Evolutionary conservation across 2,113 vertebrate species (phyloP).

Genomic region (Hepsetus odoe): DNA sequence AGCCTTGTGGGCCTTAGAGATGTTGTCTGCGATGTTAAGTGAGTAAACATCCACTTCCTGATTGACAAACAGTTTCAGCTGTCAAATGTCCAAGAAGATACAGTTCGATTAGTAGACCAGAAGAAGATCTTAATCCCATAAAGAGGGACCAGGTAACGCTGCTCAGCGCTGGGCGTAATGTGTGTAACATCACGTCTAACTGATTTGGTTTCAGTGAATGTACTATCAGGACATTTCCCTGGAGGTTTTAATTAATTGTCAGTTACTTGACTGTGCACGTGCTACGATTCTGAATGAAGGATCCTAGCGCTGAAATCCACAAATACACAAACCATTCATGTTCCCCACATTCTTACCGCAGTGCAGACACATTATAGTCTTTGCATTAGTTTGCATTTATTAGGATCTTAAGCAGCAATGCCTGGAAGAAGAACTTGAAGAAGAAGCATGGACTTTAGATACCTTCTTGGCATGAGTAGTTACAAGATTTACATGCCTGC

Average conservation of each 20-base stretch:
- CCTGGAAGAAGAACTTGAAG: too few relatives aligned
- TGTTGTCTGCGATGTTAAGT: slow-evolving; percentile 36
- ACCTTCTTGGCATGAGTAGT: too few relatives aligned
- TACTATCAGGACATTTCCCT: slow-evolving; percentile 2
- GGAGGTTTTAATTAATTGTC: slow-evolving; percentile 16
- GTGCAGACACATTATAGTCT: not conserved
- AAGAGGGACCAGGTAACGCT: not conserved
- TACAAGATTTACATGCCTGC: too few relatives aligned
- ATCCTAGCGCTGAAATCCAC: not conserved
- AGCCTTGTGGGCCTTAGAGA: slow-evolving; percentile 8
- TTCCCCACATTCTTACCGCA: too few relatives aligned
- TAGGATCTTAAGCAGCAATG: too few relatives aligned
- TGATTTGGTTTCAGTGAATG: not conserved
- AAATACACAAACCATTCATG: not conserved
- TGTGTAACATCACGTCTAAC: not conserved
- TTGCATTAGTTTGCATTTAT: too few relatives aligned
- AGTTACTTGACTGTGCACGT: slow-evolving; percentile 20
- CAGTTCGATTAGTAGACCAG: not conserved
- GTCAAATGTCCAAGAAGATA: slow-evolving; percentile 27
- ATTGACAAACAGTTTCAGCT: slow-evolving; percentile 3
- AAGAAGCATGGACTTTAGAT: too few relatives aligned
- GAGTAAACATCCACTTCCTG: slow-evolving; percentile 38
- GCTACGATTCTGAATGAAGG: not conserved
- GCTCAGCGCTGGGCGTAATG: not conserved
- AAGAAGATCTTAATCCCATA: not conserved